Evolutionary conservation across 2,888 invertebrate species (phyloP).

Genomic region (Philereme transversata): DNA sequence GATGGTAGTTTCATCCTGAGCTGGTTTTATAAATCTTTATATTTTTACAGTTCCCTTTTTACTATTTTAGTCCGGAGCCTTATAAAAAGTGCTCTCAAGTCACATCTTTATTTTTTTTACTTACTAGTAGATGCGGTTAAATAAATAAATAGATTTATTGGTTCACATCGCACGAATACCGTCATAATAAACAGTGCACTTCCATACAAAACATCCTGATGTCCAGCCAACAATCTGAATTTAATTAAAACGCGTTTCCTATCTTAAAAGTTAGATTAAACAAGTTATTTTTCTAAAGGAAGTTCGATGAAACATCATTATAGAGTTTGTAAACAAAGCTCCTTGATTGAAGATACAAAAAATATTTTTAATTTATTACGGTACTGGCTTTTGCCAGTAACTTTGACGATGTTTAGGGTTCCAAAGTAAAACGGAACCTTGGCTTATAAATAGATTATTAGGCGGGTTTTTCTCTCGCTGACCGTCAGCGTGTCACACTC

Average conservation of each 20-base stretch:
- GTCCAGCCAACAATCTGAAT: constrained; percentile 34
- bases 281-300: constrained; percentile 51
- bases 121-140: too few species aligned
- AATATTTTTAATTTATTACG: constrained; percentile 30
- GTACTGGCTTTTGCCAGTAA: not conserved
- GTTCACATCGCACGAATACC: not conserved
- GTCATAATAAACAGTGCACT: constrained; percentile 30
- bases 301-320: constrained; percentile 40
- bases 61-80: too few species aligned
- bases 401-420: not conserved
- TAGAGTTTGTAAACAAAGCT: constrained; percentile 42
- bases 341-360: constrained; percentile 37
- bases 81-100: too few species aligned
- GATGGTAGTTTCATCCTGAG: too few species aligned
- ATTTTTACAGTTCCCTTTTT: too few species aligned
- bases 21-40: too few species aligned
- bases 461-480: too few species aligned
- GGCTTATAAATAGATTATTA: too few species aligned
- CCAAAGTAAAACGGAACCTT: too few species aligned
- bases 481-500: too few species aligned
- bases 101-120: too few species aligned
- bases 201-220: constrained; percentile 16
- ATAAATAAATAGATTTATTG: too few species aligned
- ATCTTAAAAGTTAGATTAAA: constrained; percentile 56
- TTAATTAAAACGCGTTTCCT: constrained; percentile 54